These are phyloP conservation scores for Thereva unica DNA, from an alignment of 2,888 invertebrate species.

Conservation along the genomic window DNA sequence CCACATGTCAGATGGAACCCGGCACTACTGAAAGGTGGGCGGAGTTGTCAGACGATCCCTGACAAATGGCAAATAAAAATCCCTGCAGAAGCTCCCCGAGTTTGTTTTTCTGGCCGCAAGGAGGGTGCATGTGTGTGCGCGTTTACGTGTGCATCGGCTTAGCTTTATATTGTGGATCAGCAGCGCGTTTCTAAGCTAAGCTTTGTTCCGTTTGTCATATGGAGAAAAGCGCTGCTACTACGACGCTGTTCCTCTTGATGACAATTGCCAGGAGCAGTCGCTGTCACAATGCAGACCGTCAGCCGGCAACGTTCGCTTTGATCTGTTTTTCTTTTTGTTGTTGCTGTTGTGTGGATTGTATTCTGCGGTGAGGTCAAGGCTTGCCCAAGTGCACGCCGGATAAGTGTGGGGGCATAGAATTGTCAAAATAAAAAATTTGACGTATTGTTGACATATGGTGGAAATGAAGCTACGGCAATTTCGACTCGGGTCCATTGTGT, in stretches of 20 bases:
- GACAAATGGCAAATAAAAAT: constrained; percentile 20
- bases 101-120: neutral
- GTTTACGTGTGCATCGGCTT: constrained; percentile 22
- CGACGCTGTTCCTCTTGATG: constrained; percentile 6
- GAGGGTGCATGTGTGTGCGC: neutral
- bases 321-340: neutral
- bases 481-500: too few species aligned
- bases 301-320: constrained; percentile 6
- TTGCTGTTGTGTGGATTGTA: neutral
- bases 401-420: too few species aligned
- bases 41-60: constrained; percentile 17
- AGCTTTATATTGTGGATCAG: neutral
- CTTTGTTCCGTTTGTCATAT: constrained; percentile 5
- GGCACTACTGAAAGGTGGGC: constrained; percentile 15
- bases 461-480: too few species aligned
- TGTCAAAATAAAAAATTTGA: too few species aligned
- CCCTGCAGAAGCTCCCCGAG: neutral
- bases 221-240: neutral
- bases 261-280: constrained; percentile 11
- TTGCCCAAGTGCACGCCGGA: neutral
- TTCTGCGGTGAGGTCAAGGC: constrained; percentile 13
- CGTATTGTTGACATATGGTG: too few species aligned
- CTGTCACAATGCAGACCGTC: neutral
- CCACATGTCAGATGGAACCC: neutral
- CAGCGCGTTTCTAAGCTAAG: neutral